A percentile compares a stretch with the other conserved stretches of the same genome.
Conservation (phyloP, 2,888 invertebrate species). For the Idaea aversata region DNA sequence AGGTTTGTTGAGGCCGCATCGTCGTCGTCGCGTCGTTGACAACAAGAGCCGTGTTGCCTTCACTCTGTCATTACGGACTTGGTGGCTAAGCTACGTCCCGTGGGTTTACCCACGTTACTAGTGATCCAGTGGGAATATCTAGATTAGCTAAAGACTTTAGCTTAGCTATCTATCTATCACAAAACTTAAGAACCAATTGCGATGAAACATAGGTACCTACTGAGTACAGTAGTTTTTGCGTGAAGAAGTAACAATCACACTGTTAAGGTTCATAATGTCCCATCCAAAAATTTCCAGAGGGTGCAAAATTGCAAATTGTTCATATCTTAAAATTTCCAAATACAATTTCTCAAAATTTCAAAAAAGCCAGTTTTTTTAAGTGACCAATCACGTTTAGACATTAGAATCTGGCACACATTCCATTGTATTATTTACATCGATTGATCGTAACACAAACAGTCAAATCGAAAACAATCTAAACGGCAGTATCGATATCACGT, state of each 20-base stretch:
- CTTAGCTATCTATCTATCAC: too few species aligned
- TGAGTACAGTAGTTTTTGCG: too few species aligned
- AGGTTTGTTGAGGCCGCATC: neutral
- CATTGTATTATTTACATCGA: neutral
- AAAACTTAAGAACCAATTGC: too few species aligned
- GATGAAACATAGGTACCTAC: too few species aligned
- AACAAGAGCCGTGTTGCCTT: neutral
- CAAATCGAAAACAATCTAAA: neutral
- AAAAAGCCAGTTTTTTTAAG: too few species aligned
- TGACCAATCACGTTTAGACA: neutral
- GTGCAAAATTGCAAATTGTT: too few species aligned
- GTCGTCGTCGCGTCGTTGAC: neutral
- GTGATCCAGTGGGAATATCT: neutral
- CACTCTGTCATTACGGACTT: neutral
- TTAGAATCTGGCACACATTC: neutral
- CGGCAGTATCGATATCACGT: neutral
- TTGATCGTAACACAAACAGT: neutral
- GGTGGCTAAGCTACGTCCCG: neutral
- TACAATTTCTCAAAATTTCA: too few species aligned
- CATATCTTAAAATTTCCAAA: too few species aligned
- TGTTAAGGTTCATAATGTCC: too few species aligned
- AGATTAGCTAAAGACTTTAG: neutral
- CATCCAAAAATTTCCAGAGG: too few species aligned
- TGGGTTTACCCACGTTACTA: neutral
- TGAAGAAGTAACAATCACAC: too few species aligned